A percentile compares a stretch with the other conserved stretches of the same genome.
Conservation (phyloP, 2,113 vertebrate species). For the Erinaceus europaeus region DNA sequence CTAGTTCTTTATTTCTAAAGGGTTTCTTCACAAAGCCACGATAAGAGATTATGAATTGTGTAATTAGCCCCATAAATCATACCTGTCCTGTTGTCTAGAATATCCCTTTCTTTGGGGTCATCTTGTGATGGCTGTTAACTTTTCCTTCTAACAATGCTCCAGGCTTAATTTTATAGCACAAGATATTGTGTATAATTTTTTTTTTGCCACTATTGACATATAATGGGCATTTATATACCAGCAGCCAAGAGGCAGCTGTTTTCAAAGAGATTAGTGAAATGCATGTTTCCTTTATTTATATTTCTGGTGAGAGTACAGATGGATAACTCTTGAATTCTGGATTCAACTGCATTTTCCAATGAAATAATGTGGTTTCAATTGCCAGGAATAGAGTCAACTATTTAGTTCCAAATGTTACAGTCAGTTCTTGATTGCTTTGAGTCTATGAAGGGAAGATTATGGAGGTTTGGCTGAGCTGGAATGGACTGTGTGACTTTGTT, state of each 20-base stretch:
- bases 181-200: background rate
- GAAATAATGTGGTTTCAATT: background rate
- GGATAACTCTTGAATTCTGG: constrained; percentile 39
- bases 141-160: background rate
- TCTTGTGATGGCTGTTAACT: background rate
- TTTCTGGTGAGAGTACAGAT: constrained; percentile 53
- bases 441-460: background rate
- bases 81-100: background rate
- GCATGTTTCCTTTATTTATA: constrained; percentile 33
- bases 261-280: constrained; percentile 46
- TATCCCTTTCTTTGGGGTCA: background rate
- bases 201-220: constrained; percentile 13
- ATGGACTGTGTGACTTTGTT: background rate
- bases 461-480: background rate
- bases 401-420: constrained; percentile 3
- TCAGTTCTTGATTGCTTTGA: background rate
- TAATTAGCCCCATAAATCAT: background rate
- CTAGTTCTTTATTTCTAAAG: constrained; percentile 47
- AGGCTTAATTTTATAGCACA: background rate
- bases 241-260: constrained; percentile 42
- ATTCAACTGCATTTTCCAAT: constrained; percentile 26
- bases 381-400: background rate
- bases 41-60: background rate
- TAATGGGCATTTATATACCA: background rate
- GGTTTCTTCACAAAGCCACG: constrained; percentile 36